A percentile compares a stretch with the other conserved stretches of the same genome.
Conservation (phyloP, 2,888 invertebrate genomes). For the Emesis russula region DNA sequence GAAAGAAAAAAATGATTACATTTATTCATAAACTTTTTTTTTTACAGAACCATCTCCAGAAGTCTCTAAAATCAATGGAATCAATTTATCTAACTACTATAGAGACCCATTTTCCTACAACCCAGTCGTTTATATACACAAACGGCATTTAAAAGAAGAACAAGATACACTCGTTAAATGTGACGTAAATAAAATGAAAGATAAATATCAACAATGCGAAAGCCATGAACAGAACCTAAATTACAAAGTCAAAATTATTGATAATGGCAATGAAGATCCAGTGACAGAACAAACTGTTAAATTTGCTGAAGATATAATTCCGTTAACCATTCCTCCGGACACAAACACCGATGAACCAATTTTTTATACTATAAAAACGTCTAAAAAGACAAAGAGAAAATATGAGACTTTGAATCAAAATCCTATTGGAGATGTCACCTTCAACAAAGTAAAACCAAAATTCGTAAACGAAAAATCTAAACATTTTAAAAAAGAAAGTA, state of each 20-base stretch:
- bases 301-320: slow-evolving; percentile 92
- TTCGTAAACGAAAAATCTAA: slow-evolving; percentile 89
- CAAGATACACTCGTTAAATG: slow-evolving; percentile 30
- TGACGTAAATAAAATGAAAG: slow-evolving; percentile 80
- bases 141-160: slow-evolving; percentile 88
- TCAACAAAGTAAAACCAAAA: slow-evolving; percentile 89
- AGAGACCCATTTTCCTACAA: slow-evolving; percentile 90
- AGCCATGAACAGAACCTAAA: slow-evolving; percentile 79
- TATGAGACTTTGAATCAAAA: slow-evolving; percentile 30
- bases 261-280: slow-evolving; percentile 88
- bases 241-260: slow-evolving; percentile 83
- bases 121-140: slow-evolving; percentile 92
- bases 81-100: slow-evolving; percentile 74
- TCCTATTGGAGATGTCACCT: slow-evolving; percentile 79
- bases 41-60: slow-evolving; percentile 43
- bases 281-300: slow-evolving; percentile 92
- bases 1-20: too few species aligned
- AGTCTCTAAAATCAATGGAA: slow-evolving; percentile 41
- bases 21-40: too few species aligned
- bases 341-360: slow-evolving; percentile 89
- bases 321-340: slow-evolving; percentile 92
- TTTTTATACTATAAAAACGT: slow-evolving; percentile 92
- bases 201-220: slow-evolving; percentile 91
- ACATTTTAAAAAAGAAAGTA: slow-evolving; percentile 90
- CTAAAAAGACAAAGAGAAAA: slow-evolving; percentile 89